These are phyloP conservation scores for Cataglyphis cursor DNA, from an alignment of 2,888 invertebrate species.

Conservation along the genomic window DNA sequence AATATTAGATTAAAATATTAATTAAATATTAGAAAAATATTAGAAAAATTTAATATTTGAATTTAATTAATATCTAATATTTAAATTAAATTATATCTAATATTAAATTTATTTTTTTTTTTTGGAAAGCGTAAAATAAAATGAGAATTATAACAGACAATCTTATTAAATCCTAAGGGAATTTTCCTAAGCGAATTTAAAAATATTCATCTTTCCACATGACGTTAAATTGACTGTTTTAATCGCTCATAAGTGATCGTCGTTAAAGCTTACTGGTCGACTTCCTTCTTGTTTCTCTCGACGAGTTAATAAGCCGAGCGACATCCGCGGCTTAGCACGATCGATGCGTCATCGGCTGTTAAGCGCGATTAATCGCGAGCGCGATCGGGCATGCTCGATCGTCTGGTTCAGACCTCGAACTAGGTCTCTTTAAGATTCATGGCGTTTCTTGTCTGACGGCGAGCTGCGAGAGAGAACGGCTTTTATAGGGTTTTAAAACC, in stretches of 20 bases:
- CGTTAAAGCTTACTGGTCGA: slow-evolving; percentile 30
- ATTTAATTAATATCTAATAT: no score
- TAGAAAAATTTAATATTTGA: no score
- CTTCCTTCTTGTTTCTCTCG: slow-evolving; percentile 38
- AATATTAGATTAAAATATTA: no score
- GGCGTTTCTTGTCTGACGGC: slow-evolving; percentile 56
- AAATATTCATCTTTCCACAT: slow-evolving; percentile 16
- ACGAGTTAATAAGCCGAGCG: slow-evolving; percentile 39
- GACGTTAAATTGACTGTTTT: slow-evolving; percentile 3
- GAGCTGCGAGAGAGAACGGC: slow-evolving; percentile 36
- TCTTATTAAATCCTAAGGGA: neutral
- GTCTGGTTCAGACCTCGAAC: slow-evolving; percentile 59
- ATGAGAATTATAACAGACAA: neutral
- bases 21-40: no score
- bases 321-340: slow-evolving; percentile 35
- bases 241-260: slow-evolving; percentile 20
- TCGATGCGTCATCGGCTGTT: slow-evolving; percentile 63
- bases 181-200: slow-evolving; percentile 8
- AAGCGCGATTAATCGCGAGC: slow-evolving; percentile 66
- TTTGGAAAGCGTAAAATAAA: neutral
- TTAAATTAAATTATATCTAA: no score
- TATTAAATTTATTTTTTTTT: neutral
- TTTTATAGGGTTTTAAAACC: slow-evolving; percentile 69
- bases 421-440: slow-evolving; percentile 65
- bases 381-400: slow-evolving; percentile 51